These are phyloP conservation scores for Oligia fasciuncula DNA, from an alignment of 2,888 invertebrate species.

Conservation along the genomic window DNA sequence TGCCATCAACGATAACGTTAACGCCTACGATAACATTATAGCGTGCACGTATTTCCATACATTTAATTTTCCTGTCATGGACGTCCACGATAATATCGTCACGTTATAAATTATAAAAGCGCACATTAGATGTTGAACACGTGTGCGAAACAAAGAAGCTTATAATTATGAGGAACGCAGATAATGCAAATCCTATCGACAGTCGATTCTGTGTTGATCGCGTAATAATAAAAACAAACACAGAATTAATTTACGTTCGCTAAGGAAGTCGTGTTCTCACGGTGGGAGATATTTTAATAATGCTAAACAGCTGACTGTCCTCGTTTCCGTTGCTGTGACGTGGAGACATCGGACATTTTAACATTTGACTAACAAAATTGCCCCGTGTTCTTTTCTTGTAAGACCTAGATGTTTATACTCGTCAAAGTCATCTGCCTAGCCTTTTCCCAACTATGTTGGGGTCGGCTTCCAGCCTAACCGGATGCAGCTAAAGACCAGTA, in stretches of 20 bases:
- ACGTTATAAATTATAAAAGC: background rate
- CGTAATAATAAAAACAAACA: conserved; percentile 43
- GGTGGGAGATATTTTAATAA: conserved; percentile 83
- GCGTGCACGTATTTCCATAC: too few relatives aligned
- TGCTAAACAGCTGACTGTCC: conserved; percentile 81
- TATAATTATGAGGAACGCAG: background rate
- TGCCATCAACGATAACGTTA: background rate
- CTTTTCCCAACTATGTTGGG: too few relatives aligned
- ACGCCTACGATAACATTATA: background rate
- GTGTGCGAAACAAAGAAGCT: background rate
- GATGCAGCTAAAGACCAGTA: too few relatives aligned
- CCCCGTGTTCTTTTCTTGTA: background rate
- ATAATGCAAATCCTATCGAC: conserved; percentile 34
- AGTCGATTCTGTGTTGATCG: conserved; percentile 43
- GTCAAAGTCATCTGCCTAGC: too few relatives aligned
- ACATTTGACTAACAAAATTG: conserved; percentile 17
- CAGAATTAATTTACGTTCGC: conserved; percentile 55
- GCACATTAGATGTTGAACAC: background rate
- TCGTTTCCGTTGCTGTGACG: conserved; percentile 74
- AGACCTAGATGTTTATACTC: background rate
- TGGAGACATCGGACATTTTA: conserved; percentile 26
- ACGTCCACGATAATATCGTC: background rate
- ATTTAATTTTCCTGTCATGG: background rate
- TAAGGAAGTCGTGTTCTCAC: conserved; percentile 67
- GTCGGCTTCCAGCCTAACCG: too few relatives aligned